Evolutionary conservation across 2,113 vertebrate species (phyloP), one percentile per base, ranked within the genome.

Genomic region (Heterocephalus glaber): DNA sequence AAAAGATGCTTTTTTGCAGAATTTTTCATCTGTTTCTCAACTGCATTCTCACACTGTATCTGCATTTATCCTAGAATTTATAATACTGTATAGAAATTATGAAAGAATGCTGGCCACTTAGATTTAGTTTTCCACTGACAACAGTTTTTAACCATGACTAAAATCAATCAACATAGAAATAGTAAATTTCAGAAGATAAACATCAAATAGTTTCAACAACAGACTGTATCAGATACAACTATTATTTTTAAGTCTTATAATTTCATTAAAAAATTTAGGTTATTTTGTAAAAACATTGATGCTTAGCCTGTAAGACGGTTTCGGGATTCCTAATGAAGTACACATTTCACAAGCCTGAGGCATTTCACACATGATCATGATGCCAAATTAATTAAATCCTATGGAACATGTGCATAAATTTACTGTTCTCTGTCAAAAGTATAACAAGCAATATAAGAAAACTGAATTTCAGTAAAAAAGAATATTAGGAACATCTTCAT

Each of bases 141-240:
- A 74, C 16, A 91, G n/a, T 84, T 86, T 93, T 68, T 54, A 95
- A 96, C 14, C 14, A 86, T 68, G 88, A 87, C 33, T 96, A 35
- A 89, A 95, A 84, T 84, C 22, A 90, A 13, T 61, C 17, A 96
- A 86, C 16, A 90, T 0, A 95, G 22, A 92, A 89, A 91, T 3
- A 83, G 76, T 49, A 14, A 84, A 80, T 82, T 92, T 70, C 52
- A 66, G 26, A 95, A 86, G 22, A 41, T 26, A 72, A 38, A 28
- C 63, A 81, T 65, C 77, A 80, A 81, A 94, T 87, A 7, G 58
- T 86, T 94, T 70, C 83, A 20, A 96, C 8, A 89, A 44, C 19
- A 86, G n/a, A 87, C 22, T 87, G 65, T 56, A 17, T 26, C n/a
- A n/a, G n/a, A n/a, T n/a, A n/a, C n/a, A 80, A 63, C n/a, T 80